Evolutionary conservation across 2,888 invertebrate genomes (phyloP), one percentile per base, ranked within the genome.

Genomic region (Pecten maximus): DNA sequence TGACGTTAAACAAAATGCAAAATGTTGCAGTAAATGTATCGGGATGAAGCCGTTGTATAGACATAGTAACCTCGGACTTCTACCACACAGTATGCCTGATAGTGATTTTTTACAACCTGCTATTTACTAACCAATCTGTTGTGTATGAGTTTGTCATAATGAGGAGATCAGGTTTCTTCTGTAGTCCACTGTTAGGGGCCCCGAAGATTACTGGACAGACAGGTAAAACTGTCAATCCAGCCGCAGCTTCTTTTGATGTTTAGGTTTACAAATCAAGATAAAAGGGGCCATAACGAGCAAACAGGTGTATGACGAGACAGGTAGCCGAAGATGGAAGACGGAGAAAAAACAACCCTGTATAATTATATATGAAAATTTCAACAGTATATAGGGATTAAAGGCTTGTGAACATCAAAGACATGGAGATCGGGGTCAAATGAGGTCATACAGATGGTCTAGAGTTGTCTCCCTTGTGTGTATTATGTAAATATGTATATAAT

Each of bases 181-280:
- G 28, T 74, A 74, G 74, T 28, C 12, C 2, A 15, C 74, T 74
- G 74, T 74, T 74, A 1, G 74, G 23, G 28, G 60, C 1, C 6
- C 44, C 15, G 60, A 10, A 12, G 74, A 74, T 74, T 74, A 74
- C 74, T 74, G 74, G 74, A 35, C 28, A 28, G 74, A 74, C 74
- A 74, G 74, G 74, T 74, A 74, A 44, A 74, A 6, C 74, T 74
- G 74, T 28, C 74, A 74, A 28, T 74, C 74, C 19, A n/a, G 19
- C 54, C 54, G 23, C 54, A 54, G 54, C 54, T 54, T 54, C 19
- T 35, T 74, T 74, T 74, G 74, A 74, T 74, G 74, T 74, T 74
- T 35, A 35, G 35, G 15, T 74, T 35, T 74, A 74, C 74, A 74
- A 74, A 28, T 28, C 74, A 74, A 35, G 74, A 74, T 74, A 28